A percentile compares a stretch with the other conserved stretches of the same genome.
These are phyloP conservation scores for Polydrusus tereticollis DNA, from an alignment of 2,888 invertebrate species.

Conservation along the genomic window DNA sequence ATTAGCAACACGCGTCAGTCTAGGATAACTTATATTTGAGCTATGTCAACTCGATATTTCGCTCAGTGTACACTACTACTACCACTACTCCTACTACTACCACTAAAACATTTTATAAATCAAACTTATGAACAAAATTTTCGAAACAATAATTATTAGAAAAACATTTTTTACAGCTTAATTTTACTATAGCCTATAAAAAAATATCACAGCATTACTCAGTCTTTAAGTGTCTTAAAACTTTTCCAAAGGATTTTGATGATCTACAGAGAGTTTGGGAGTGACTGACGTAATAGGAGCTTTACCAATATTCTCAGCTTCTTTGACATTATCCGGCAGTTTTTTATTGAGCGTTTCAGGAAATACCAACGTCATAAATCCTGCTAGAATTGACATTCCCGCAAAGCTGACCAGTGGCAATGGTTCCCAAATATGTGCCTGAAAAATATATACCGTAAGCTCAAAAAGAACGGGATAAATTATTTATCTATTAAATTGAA, in stretches of 20 bases:
- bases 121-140: no score
- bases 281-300: background rate
- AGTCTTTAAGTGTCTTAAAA: background rate
- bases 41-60: no score
- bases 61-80: no score
- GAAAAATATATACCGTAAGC: slow-evolving; percentile 38
- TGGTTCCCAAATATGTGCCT: slow-evolving; percentile 65
- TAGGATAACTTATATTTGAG: no score
- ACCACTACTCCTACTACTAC: no score
- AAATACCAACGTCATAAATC: slow-evolving; percentile 73
- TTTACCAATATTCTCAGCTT: slow-evolving; percentile 72
- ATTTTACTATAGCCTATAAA: background rate
- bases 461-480: no score
- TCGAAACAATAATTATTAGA: no score
- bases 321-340: slow-evolving; percentile 77
- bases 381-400: slow-evolving; percentile 73
- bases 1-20: no score
- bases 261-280: background rate
- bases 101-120: no score
- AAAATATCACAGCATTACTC: slow-evolving; percentile 1
- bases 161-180: no score
- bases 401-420: slow-evolving; percentile 78
- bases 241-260: slow-evolving; percentile 10
- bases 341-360: slow-evolving; percentile 79
- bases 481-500: no score